A percentile compares a stretch with the other conserved stretches of the same genome.
Conservation (phyloP, 1,140 invertebrate species). For the Neocloeon triangulifer region DNA sequence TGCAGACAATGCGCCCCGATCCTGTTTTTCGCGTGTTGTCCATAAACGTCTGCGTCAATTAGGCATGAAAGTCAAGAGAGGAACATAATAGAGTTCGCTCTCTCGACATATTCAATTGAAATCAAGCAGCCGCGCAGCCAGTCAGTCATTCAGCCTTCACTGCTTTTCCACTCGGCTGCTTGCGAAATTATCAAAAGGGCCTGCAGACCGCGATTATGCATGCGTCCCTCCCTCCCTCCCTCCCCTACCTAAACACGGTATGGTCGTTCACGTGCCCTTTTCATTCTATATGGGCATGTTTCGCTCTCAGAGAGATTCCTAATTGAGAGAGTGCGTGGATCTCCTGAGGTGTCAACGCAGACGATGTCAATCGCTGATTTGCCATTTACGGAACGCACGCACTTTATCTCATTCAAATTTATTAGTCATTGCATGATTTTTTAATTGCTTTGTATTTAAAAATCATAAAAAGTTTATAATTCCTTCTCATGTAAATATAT, state of each 20-base stretch:
- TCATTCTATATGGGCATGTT: background rate
- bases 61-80: conserved; percentile 8
- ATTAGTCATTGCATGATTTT: too few species aligned
- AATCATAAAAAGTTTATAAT: too few species aligned
- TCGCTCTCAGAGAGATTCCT: conserved; percentile 1
- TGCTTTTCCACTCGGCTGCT: conserved; percentile 5
- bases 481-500: too few species aligned
- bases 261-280: too few species aligned
- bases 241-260: too few species aligned
- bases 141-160: conserved; percentile 14
- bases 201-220: background rate
- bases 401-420: too few species aligned
- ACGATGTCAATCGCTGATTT: too few species aligned
- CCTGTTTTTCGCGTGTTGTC: too few species aligned
- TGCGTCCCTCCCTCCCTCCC: background rate
- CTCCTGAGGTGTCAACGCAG: conserved; percentile 19
- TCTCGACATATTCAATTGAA: conserved; percentile 7
- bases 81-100: conserved; percentile 10
- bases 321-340: conserved; percentile 3
- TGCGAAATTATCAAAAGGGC: background rate
- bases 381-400: too few species aligned
- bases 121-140: conserved; percentile 11
- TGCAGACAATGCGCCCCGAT: too few species aligned
- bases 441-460: too few species aligned
- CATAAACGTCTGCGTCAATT: too few species aligned